Percentiles rank a stretch among this genome's conserved stretches.
Evolutionary conservation across 1,140 invertebrate species (phyloP).

Genomic region (Drosophila truncata): DNA sequence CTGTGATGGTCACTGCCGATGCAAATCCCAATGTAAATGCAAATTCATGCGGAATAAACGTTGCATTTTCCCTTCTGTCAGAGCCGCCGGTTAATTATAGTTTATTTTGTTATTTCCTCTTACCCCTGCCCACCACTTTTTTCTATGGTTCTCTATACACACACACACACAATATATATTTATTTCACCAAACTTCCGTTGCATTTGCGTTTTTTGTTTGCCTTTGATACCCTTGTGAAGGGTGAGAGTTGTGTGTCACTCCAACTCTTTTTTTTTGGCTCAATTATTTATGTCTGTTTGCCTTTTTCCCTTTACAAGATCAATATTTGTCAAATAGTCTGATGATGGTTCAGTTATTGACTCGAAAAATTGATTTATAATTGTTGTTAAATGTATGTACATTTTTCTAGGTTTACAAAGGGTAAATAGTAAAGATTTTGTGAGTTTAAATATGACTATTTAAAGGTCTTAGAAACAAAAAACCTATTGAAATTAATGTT

Average conservation of each 20-base stretch:
- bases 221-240: constrained; percentile 19
- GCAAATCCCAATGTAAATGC: constrained; percentile 66
- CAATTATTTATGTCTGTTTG: constrained; percentile 13
- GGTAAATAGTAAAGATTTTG: not conserved
- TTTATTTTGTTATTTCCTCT: constrained; percentile 56
- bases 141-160: constrained; percentile 29
- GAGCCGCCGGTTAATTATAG: constrained; percentile 67
- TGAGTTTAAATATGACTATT: not conserved
- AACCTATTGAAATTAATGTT: not conserved
- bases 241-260: not conserved
- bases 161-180: constrained; percentile 19
- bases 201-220: constrained; percentile 43
- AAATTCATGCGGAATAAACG: constrained; percentile 78
- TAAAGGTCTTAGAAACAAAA: not conserved
- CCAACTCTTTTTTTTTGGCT: constrained; percentile 31
- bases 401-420: not conserved
- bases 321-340: constrained; percentile 26
- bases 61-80: constrained; percentile 14
- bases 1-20: constrained; percentile 32
- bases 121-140: constrained; percentile 20
- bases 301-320: constrained; percentile 8
- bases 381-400: not conserved
- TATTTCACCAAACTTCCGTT: constrained; percentile 59
- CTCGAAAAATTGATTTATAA: constrained; percentile 28
- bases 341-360: constrained; percentile 24